A percentile compares a stretch with the other conserved stretches of the same genome.
Conservation (phyloP, 1,140 invertebrate species). For the Potamilus streckersoni region DNA sequence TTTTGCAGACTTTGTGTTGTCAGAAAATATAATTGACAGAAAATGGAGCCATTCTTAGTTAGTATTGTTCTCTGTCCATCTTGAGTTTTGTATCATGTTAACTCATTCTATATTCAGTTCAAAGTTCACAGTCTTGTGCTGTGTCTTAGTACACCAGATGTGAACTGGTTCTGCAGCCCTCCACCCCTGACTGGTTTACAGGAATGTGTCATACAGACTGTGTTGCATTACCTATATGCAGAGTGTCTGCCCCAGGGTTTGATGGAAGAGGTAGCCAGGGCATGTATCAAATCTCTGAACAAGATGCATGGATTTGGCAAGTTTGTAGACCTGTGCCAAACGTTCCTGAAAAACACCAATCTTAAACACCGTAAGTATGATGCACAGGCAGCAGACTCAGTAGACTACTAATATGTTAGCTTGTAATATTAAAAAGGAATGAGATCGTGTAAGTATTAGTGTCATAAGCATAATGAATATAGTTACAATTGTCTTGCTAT, state of each 20-base stretch:
- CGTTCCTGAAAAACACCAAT: slow-evolving; percentile 74
- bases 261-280: slow-evolving; percentile 71
- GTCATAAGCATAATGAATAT: no score
- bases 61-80: no score
- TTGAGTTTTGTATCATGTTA: no score
- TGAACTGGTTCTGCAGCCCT: slow-evolving; percentile 70
- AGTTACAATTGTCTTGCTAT: no score
- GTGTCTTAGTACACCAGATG: slow-evolving; percentile 71
- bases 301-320: slow-evolving; percentile 70
- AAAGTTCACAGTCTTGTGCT: slow-evolving; percentile 75
- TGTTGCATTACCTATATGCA: slow-evolving; percentile 76
- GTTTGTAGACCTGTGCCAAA: slow-evolving; percentile 72
- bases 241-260: slow-evolving; percentile 74
- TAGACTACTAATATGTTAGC: no score
- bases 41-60: no score
- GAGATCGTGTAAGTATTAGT: no score
- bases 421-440: no score
- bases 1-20: no score
- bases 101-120: slow-evolving; percentile 68
- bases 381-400: no score
- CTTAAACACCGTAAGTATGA: slow-evolving; percentile 74
- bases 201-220: slow-evolving; percentile 74
- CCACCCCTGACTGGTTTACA: slow-evolving; percentile 70
- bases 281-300: slow-evolving; percentile 70
- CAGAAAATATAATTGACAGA: no score